These are phyloP conservation scores for Aptenodytes forsteri DNA, from an alignment of 2,113 vertebrate species.

Conservation along the genomic window DNA sequence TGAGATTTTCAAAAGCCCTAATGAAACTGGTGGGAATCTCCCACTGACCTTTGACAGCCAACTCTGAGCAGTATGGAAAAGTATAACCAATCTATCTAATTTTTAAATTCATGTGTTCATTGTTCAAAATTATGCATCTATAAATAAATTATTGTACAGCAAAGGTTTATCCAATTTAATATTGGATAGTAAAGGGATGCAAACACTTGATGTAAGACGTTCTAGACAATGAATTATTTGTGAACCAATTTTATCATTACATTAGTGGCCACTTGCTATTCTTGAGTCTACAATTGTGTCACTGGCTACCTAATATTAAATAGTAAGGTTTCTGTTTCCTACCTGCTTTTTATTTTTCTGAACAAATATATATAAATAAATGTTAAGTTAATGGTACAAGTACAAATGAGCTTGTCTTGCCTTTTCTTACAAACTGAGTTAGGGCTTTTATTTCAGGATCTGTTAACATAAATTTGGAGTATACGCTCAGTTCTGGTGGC, in stretches of 20 bases:
- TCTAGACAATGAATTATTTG: neutral
- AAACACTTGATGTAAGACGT: neutral
- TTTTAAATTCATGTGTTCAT: neutral
- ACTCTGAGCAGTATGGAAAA: neutral
- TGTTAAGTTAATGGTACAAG: neutral
- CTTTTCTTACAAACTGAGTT: neutral
- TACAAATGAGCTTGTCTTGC: neutral
- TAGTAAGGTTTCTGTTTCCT: neutral
- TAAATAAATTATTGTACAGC: neutral
- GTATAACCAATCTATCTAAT: neutral
- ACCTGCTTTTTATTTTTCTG: neutral
- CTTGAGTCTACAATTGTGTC: neutral
- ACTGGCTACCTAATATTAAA: neutral
- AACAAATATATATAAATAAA: neutral
- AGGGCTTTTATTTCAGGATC: neutral
- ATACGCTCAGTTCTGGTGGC: accelerated
- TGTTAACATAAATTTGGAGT: neutral
- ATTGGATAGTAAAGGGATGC: neutral
- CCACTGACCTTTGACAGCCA: neutral
- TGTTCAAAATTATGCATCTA: neutral
- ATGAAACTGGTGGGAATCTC: neutral
- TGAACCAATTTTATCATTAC: neutral
- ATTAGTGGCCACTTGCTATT: neutral
- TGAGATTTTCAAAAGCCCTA: neutral
- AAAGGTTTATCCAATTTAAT: neutral